Evolutionary conservation across 1,140 invertebrate species (phyloP), one percentile per base, ranked within the genome.

Genomic region (Cotesia typhae): DNA sequence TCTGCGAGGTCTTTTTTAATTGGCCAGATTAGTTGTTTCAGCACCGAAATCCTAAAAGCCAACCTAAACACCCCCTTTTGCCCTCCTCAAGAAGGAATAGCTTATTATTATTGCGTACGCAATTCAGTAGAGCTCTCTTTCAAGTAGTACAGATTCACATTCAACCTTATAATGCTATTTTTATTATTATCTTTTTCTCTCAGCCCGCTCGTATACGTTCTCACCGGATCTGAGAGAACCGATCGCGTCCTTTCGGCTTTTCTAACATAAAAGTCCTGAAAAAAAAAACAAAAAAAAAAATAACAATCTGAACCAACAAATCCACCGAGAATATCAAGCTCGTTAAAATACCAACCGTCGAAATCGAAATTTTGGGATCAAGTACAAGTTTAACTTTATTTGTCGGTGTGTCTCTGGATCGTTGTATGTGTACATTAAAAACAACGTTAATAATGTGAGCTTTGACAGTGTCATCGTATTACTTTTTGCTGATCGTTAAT

Each of bases 301-400:
- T n/a, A 67, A 53, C 59, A 74, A 47, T 9, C 55, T 10, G 38
- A 14, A 52, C 59, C 65, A 52, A 67, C 64, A 67, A 71, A 73
- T 73, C 63, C 74, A 70, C 61, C 12, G 68, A 65, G 81, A 82
- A 82, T 83, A 84, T 87, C 82, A 82, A 77, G 81, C 84, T 87
- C 85, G 84, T 87, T 87, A 86, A 86, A 86, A 87, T 87, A 85
- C 84, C 84, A 81, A 70, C 75, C 80, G 80, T 81, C 84, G 82
- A 83, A 85, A 84, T 85, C 84, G 85, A 87, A 87, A 85, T 87
- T 85, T 87, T 81, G 79, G 82, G 80, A 78, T 85, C 85, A 84
- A 82, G 80, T 82, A 77, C 77, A 70, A 77, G 77, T 76, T 72
- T 70, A 74, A 52, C 64, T 52, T 73, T 59, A 51, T 52, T 5